Conservation (phyloP, 2,888 invertebrate species). For the Zaprionus bogoriensis region DNA sequence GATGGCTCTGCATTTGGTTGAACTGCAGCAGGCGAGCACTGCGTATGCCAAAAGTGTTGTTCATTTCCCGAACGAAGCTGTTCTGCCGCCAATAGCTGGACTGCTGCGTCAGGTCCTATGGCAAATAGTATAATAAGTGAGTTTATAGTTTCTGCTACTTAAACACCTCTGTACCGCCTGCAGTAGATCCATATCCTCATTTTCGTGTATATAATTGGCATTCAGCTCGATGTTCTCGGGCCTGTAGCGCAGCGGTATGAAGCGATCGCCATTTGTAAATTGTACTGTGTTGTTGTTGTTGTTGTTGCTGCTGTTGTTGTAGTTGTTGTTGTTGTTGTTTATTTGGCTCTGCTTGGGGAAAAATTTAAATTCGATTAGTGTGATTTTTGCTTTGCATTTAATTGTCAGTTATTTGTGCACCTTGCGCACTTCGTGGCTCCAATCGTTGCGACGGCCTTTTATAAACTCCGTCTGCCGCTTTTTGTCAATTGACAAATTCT, state of each 20-base stretch:
- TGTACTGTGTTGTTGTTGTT: background rate
- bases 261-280: slow-evolving; percentile 75
- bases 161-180: slow-evolving; percentile 49
- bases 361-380: background rate
- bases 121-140: background rate
- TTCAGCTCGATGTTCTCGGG: slow-evolving; percentile 52
- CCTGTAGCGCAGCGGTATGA: slow-evolving; percentile 79
- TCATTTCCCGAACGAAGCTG: slow-evolving; percentile 59
- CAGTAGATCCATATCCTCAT: slow-evolving; percentile 64
- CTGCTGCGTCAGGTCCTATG: slow-evolving; percentile 16
- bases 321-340: background rate
- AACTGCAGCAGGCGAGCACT: slow-evolving; percentile 65
- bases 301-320: too few relatives aligned
- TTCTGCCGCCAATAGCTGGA: slow-evolving; percentile 68
- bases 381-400: background rate
- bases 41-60: slow-evolving; percentile 57
- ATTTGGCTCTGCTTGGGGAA: background rate
- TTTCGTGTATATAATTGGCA: slow-evolving; percentile 51
- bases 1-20: slow-evolving; percentile 23
- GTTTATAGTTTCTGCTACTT: background rate
- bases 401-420: slow-evolving; percentile 10
- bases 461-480: slow-evolving; percentile 39
- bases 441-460: slow-evolving; percentile 49
- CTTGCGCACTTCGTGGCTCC: slow-evolving; percentile 53
- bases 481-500: slow-evolving; percentile 28